A percentile compares a stretch with the other conserved stretches of the same genome.
Evolutionary conservation across 2,113 vertebrate species (phyloP).

Genomic region (Pedetes capensis): DNA sequence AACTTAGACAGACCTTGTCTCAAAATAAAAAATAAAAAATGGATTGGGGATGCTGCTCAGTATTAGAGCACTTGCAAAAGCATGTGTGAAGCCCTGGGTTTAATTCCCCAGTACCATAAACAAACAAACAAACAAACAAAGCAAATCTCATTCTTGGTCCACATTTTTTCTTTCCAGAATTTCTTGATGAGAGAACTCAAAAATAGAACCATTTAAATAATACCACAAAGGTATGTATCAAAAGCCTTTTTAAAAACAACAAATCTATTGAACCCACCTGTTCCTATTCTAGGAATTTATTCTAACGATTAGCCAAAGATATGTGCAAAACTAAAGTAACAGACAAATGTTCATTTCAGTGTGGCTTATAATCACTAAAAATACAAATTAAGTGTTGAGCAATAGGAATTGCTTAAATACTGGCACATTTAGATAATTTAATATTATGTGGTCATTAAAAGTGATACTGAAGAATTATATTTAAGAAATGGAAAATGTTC

Average conservation of each 20-base stretch:
- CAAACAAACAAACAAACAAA: too few species aligned
- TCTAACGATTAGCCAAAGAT: background rate
- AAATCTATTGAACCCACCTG: background rate
- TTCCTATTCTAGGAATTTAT: background rate
- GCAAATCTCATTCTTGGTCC: background rate
- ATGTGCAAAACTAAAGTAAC: background rate
- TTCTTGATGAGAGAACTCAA: background rate
- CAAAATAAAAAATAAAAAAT: too few species aligned
- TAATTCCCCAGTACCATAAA: too few species aligned
- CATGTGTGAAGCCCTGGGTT: too few species aligned
- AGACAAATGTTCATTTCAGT: background rate
- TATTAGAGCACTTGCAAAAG: too few species aligned
- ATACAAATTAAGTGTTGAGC: background rate
- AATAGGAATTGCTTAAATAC: background rate
- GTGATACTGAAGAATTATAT: slow-evolving; percentile 4
- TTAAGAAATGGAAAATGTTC: background rate
- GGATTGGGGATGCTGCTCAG: too few species aligned
- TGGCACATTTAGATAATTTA: background rate
- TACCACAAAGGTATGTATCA: background rate
- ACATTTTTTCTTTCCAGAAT: background rate
- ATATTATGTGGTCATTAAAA: background rate
- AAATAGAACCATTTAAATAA: background rate
- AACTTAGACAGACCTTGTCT: too few species aligned
- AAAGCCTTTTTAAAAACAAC: background rate
- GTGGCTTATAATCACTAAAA: background rate